Conservation (phyloP, 1,140 invertebrate species). For the Psilanteris sp. region DNA sequence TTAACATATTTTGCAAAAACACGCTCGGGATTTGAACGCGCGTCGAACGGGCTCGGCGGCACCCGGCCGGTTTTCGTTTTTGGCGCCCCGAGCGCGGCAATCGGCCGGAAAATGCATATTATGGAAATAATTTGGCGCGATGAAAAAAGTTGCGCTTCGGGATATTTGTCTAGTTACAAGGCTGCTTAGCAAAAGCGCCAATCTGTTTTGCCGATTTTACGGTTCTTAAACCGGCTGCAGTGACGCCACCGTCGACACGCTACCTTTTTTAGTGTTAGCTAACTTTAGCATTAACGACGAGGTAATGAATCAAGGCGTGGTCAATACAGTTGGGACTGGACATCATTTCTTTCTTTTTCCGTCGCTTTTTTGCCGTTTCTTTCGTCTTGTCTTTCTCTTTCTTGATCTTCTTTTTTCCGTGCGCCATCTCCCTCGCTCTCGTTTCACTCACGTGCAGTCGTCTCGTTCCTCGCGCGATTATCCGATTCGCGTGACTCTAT, state of each 20-base stretch:
- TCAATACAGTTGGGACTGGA: slow-evolving; percentile 60
- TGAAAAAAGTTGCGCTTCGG: too few species aligned
- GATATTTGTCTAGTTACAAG: too few species aligned
- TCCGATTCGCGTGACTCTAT: slow-evolving; percentile 59
- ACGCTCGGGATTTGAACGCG: too few species aligned
- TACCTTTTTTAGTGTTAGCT: slow-evolving; percentile 57
- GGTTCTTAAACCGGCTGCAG: slow-evolving; percentile 46
- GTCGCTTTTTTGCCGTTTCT: slow-evolving; percentile 23
- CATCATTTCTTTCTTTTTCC: slow-evolving; percentile 49
- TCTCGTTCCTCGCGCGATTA: slow-evolving; percentile 30
- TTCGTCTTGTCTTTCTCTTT: slow-evolving; percentile 27
- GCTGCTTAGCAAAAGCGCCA: slow-evolving; percentile 12
- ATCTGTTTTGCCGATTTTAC: slow-evolving; percentile 34
- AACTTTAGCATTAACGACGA: slow-evolving; percentile 63
- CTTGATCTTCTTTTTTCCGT: slow-evolving; percentile 1
- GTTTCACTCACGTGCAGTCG: neutral
- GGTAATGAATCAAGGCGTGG: slow-evolving; percentile 65
- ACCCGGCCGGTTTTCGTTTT: too few species aligned
- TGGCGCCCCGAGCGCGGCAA: too few species aligned
- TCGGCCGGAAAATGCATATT: too few species aligned
- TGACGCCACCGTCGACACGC: slow-evolving; percentile 55
- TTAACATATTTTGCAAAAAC: too few species aligned
- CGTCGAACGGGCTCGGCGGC: too few species aligned
- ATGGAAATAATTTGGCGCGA: too few species aligned
- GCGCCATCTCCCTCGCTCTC: neutral